Percentiles rank a stretch among this genome's conserved stretches.
phyloP scores from a whole-genome alignment of 1,140 invertebrate species.

The Muscidifurax raptorellus region DNA sequence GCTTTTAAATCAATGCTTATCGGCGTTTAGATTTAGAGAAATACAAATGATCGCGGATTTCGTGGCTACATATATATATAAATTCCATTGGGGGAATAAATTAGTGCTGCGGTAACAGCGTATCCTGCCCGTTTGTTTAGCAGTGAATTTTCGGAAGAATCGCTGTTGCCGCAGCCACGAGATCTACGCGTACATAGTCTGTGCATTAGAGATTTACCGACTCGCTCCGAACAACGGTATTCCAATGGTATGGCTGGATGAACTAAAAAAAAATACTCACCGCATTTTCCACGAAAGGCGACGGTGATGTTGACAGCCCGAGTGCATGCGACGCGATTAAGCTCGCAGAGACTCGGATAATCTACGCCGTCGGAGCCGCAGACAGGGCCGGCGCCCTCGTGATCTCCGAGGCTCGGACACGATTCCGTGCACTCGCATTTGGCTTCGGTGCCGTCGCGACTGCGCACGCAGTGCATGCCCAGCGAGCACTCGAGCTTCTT shows the following conservation, averaged over 20 bases:
- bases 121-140: background rate
- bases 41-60: background rate
- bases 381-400: constrained; percentile 83
- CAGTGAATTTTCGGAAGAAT: background rate
- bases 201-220: too few relatives aligned
- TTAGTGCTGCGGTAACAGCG: background rate
- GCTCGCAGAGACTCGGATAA: constrained; percentile 88
- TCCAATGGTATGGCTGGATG: background rate
- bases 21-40: background rate
- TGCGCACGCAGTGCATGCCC: constrained; percentile 85
- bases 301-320: constrained; percentile 86
- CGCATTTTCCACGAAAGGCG: constrained; percentile 92
- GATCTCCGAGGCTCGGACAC: constrained; percentile 88
- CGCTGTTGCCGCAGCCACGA: too few relatives aligned
- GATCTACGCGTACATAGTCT: too few relatives aligned
- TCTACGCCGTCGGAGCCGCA: constrained; percentile 85
- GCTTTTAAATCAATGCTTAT: constrained; percentile 20
- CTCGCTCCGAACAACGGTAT: too few relatives aligned
- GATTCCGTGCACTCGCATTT: constrained; percentile 85
- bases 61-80: too few relatives aligned
- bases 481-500: constrained; percentile 82
- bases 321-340: constrained; percentile 86
- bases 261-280: constrained; percentile 82
- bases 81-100: background rate
- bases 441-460: constrained; percentile 83